Evolutionary conservation across 1,140 invertebrate genomes (phyloP).

Genomic region (Bombus breviceps): DNA sequence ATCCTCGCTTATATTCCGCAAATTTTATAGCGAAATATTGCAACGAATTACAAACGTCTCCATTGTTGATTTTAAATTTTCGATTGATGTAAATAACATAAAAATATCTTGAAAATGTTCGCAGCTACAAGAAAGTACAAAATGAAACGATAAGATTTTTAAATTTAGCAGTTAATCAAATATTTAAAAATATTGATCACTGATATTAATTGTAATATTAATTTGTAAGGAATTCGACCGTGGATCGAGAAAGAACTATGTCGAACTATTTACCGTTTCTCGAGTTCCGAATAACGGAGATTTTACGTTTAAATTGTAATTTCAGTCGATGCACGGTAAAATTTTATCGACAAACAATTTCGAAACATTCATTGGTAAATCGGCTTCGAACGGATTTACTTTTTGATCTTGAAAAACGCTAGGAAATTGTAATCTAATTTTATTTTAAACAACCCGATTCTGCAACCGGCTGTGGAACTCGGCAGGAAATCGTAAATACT

Average conservation of each 20-base stretch:
- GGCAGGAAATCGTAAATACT: neutral
- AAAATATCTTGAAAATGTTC: neutral
- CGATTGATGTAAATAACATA: neutral
- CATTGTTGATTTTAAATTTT: neutral
- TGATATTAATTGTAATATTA: neutral
- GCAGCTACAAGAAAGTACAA: neutral
- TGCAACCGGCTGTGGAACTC: neutral
- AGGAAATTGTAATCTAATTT: conserved; percentile 4
- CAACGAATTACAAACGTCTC: neutral
- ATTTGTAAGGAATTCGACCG: neutral
- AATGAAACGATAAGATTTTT: neutral
- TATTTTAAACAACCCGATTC: neutral
- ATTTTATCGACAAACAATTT: conserved; percentile 7
- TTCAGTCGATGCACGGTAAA: neutral
- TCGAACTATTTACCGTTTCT: neutral
- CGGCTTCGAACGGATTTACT: conserved; percentile 1
- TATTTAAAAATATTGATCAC: neutral
- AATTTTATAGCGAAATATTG: neutral
- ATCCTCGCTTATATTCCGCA: neutral
- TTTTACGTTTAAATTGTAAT: conserved; percentile 1
- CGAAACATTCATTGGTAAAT: neutral
- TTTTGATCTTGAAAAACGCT: conserved; percentile 8
- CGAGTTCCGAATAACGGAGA: neutral
- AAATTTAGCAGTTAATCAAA: neutral
- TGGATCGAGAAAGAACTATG: neutral